Conservation (phyloP, 2,797 vertebrate species). For the Tangara arthus region DNA sequence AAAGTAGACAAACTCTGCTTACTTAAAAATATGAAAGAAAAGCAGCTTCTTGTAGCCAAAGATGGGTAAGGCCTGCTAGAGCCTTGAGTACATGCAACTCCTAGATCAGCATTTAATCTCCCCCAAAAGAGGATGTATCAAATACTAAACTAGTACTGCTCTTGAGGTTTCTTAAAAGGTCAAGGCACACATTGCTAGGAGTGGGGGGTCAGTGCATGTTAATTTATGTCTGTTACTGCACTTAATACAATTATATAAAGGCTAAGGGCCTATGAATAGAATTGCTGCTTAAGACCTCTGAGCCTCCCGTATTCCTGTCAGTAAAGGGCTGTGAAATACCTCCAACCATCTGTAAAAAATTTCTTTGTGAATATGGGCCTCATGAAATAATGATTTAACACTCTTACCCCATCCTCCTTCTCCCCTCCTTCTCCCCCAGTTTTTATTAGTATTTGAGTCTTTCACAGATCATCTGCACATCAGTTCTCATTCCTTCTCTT, state of each 20-base stretch:
- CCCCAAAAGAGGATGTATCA: not conserved
- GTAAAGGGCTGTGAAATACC: slow-evolving; percentile 30
- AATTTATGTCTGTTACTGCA: slow-evolving; percentile 37
- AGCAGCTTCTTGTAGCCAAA: not conserved
- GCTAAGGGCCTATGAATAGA: slow-evolving; percentile 49
- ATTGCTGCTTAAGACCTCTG: slow-evolving; percentile 52
- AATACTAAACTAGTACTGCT: not conserved
- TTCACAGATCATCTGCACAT: not conserved
- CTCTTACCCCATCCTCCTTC: not conserved
- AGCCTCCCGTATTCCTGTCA: slow-evolving; percentile 29
- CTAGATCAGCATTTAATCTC: not conserved
- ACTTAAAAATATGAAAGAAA: not conserved
- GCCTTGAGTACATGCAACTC: not conserved
- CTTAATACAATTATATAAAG: slow-evolving; percentile 54
- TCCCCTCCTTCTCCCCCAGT: not conserved
- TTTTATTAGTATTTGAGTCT: slow-evolving; percentile 29
- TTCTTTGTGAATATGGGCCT: not conserved
- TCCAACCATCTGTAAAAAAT: slow-evolving; percentile 53
- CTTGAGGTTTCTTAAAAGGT: slow-evolving; percentile 31
- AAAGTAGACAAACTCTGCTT: not conserved
- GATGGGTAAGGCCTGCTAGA: not conserved
- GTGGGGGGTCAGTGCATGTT: not conserved
- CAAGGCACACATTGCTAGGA: not conserved
- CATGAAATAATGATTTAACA: slow-evolving; percentile 37
- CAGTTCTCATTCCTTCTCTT: slow-evolving; percentile 4